A percentile compares a stretch with the other conserved stretches of the same genome.
Conservation (phyloP, 2,113 vertebrate genomes). For the Sturnira hondurensis region DNA sequence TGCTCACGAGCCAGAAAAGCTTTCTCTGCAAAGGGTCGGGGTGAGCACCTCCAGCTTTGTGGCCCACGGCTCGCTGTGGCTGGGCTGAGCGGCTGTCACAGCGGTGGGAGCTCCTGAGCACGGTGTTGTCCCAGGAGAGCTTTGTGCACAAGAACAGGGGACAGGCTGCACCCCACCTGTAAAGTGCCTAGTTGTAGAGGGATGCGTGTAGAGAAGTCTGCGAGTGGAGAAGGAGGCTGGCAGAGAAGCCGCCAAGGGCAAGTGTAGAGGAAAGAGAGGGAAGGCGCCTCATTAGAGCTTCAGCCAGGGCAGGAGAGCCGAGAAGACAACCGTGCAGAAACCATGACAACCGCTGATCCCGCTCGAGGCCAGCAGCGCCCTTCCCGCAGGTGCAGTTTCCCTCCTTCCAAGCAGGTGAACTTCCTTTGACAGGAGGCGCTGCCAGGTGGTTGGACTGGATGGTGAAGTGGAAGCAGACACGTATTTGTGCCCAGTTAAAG, state of each 20-base stretch:
- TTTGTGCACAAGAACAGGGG: background rate
- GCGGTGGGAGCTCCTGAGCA: background rate
- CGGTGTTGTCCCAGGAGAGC: background rate
- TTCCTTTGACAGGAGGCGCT: background rate
- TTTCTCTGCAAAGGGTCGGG: background rate
- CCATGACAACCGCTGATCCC: rapidly evolving
- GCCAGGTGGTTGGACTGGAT: background rate
- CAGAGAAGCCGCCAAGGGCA: background rate
- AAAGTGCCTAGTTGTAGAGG: background rate
- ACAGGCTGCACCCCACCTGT: no score
- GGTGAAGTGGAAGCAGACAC: no score
- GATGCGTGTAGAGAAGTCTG: background rate
- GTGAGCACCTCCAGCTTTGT: background rate
- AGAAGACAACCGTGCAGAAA: background rate
- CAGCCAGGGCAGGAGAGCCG: no score
- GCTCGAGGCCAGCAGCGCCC: rapidly evolving
- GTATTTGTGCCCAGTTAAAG: background rate
- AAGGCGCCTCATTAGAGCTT: background rate
- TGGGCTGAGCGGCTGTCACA: no score
- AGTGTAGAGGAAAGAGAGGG: background rate
- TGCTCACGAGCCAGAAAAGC: background rate
- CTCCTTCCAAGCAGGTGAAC: background rate
- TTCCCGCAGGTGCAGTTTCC: rapidly evolving
- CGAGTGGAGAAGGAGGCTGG: background rate
- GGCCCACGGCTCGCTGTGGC: rapidly evolving